Evolutionary conservation across 2,888 invertebrate species (phyloP).

Genomic region (Eustalomyia histrio): DNA sequence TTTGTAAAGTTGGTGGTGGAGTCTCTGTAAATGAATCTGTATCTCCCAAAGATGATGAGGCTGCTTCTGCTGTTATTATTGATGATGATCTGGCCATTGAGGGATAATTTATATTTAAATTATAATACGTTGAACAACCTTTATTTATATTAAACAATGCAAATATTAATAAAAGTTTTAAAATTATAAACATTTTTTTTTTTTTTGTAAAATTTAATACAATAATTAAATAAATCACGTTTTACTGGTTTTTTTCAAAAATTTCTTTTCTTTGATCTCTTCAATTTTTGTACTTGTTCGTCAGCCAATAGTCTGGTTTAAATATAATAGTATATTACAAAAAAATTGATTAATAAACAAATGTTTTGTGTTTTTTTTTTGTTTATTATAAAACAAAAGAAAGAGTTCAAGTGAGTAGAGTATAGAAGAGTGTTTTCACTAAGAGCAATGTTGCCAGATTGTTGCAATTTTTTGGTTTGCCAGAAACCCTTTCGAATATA

Average conservation of each 20-base stretch:
- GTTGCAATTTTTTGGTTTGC: no score
- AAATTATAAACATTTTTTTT: slow-evolving; percentile 34
- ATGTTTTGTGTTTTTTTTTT: slow-evolving; percentile 46
- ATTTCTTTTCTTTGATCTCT: background rate
- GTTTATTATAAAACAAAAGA: slow-evolving; percentile 11
- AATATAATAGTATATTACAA: background rate
- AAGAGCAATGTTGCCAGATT: background rate
- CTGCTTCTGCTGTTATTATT: background rate
- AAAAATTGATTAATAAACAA: slow-evolving; percentile 37
- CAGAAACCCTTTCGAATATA: no score
- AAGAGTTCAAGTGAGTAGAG: background rate
- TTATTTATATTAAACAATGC: background rate
- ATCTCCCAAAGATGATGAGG: background rate
- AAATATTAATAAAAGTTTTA: slow-evolving; percentile 10
- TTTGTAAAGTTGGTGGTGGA: slow-evolving; percentile 35
- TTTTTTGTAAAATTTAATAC: background rate
- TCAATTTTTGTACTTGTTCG: slow-evolving; percentile 5
- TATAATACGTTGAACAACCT: background rate
- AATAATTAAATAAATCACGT: slow-evolving; percentile 43
- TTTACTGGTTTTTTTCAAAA: slow-evolving; percentile 33
- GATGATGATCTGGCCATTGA: background rate
- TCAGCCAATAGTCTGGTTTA: slow-evolving; percentile 6
- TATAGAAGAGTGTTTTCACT: slow-evolving; percentile 8
- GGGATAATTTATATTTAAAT: background rate
- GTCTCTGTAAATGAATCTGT: background rate